A percentile compares a stretch with the other conserved stretches of the same genome.
Conservation (phyloP, 2,113 vertebrate species). For the Verasper variegatus region DNA sequence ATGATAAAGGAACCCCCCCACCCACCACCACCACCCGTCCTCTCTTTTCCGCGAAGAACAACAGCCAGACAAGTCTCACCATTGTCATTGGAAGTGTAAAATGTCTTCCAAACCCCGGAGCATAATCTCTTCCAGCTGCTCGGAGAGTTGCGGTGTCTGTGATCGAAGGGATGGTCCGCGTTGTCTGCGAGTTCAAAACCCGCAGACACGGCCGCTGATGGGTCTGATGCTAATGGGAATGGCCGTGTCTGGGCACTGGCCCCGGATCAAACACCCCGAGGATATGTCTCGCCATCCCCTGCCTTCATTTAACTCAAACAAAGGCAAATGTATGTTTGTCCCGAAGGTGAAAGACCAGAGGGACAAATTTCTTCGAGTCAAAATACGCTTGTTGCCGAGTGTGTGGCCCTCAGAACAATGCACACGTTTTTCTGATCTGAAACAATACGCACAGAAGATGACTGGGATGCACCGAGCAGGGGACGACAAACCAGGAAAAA, state of each 20-base stretch:
- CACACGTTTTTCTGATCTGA: slow-evolving; percentile 40
- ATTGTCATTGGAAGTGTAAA: slow-evolving; percentile 64
- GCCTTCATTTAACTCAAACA: neutral
- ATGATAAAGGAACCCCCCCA: slow-evolving; percentile 21
- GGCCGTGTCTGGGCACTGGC: slow-evolving; percentile 26
- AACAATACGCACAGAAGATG: slow-evolving; percentile 3
- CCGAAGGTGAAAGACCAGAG: neutral
- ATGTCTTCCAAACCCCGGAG: neutral
- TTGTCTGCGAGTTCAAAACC: slow-evolving; percentile 36
- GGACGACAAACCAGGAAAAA: neutral
- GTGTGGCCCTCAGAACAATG: slow-evolving; percentile 48
- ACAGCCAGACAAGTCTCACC: slow-evolving; percentile 50
- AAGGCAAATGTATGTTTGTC: slow-evolving; percentile 14
- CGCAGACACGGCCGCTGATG: slow-evolving; percentile 34
- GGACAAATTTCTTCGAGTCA: neutral
- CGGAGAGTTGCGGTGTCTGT: slow-evolving; percentile 44
- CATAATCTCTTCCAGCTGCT: slow-evolving; percentile 74
- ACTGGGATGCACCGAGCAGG: slow-evolving; percentile 5
- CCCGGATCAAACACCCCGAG: neutral
- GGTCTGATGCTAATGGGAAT: slow-evolving; percentile 43
- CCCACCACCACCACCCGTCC: no score
- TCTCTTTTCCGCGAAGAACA: slow-evolving; percentile 15
- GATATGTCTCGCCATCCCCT: neutral
- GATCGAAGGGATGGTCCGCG: slow-evolving; percentile 36
- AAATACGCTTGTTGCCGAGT: neutral